Evolutionary conservation across 2,888 invertebrate genomes (phyloP).

Genomic region (Eupsilia transversa): DNA sequence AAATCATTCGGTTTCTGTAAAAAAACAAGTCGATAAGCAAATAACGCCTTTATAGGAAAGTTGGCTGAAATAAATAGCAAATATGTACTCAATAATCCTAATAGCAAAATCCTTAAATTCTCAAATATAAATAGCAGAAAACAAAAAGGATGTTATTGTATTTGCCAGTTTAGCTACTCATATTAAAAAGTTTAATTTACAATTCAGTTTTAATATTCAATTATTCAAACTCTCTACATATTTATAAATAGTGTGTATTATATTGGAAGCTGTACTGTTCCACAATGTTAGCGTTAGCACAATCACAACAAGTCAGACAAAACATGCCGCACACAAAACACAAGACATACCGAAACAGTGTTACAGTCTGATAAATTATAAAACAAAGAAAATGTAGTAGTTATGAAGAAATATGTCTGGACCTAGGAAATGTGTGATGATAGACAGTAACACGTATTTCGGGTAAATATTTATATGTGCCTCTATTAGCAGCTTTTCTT

Average conservation of each 20-base stretch:
- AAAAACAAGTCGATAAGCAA: slow-evolving; percentile 37
- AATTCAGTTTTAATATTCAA: slow-evolving; percentile 24
- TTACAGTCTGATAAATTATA: slow-evolving; percentile 51
- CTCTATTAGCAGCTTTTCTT: slow-evolving; percentile 68
- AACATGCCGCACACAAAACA: slow-evolving; percentile 64
- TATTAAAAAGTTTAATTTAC: slow-evolving; percentile 17
- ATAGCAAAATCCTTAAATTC: slow-evolving; percentile 33
- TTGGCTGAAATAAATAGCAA: slow-evolving; percentile 33
- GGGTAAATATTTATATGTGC: slow-evolving; percentile 66
- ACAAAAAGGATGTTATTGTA: slow-evolving; percentile 21
- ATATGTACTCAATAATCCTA: slow-evolving; percentile 22
- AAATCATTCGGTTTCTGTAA: slow-evolving; percentile 19
- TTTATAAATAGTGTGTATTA: slow-evolving; percentile 18
- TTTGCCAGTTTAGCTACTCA: slow-evolving; percentile 44
- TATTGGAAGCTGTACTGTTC: slow-evolving; percentile 49
- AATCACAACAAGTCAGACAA: slow-evolving; percentile 59
- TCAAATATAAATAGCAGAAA: slow-evolving; percentile 42
- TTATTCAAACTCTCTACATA: slow-evolving; percentile 47
- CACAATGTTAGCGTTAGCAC: slow-evolving; percentile 60
- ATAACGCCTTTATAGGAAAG: slow-evolving; percentile 19
- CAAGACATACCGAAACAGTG: slow-evolving; percentile 61
- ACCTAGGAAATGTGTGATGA: slow-evolving; percentile 25
- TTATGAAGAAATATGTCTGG: slow-evolving; percentile 9
- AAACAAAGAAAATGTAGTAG: slow-evolving; percentile 8
- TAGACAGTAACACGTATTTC: slow-evolving; percentile 68